phyloP scores from a whole-genome alignment of 1,140 invertebrate genomes.

The Papilio dardanus region DNA sequence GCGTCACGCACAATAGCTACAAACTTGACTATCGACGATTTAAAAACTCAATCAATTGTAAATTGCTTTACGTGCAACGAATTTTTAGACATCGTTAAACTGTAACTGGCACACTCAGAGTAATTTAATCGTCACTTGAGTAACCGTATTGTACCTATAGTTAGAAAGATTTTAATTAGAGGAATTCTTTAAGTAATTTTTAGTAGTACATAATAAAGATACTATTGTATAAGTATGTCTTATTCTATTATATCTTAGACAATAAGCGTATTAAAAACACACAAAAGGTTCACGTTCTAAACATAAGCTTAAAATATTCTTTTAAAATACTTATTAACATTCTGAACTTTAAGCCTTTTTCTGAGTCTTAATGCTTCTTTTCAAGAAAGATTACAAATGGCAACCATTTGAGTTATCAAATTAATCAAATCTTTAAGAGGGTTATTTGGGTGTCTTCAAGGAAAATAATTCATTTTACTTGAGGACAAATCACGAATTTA shows the following conservation, averaged over 20 bases:
- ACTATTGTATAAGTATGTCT: too few relatives aligned
- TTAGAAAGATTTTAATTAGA: too few relatives aligned
- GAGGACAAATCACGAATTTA: neutral
- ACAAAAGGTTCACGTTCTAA: neutral
- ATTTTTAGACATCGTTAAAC: neutral
- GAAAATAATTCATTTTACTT: slow-evolving; percentile 10
- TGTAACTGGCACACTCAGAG: neutral
- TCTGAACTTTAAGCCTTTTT: slow-evolving; percentile 1
- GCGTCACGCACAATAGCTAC: slow-evolving; percentile 47
- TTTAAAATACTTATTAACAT: neutral
- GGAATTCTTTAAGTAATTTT: too few relatives aligned
- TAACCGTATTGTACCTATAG: too few relatives aligned
- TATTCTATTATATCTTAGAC: neutral
- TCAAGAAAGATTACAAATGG: neutral
- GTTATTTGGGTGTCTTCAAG: slow-evolving; percentile 28
- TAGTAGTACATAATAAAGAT: too few relatives aligned
- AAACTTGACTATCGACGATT: slow-evolving; percentile 22
- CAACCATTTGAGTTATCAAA: slow-evolving; percentile 15
- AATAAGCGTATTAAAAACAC: neutral
- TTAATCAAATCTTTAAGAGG: slow-evolving; percentile 25
- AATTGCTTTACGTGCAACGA: slow-evolving; percentile 34
- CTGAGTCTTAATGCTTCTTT: neutral
- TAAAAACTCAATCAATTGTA: slow-evolving; percentile 39
- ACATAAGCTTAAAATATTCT: neutral
- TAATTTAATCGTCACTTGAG: too few relatives aligned